Evolutionary conservation across 2,113 vertebrate genomes (phyloP).

Genomic region (Holacanthus passer): DNA sequence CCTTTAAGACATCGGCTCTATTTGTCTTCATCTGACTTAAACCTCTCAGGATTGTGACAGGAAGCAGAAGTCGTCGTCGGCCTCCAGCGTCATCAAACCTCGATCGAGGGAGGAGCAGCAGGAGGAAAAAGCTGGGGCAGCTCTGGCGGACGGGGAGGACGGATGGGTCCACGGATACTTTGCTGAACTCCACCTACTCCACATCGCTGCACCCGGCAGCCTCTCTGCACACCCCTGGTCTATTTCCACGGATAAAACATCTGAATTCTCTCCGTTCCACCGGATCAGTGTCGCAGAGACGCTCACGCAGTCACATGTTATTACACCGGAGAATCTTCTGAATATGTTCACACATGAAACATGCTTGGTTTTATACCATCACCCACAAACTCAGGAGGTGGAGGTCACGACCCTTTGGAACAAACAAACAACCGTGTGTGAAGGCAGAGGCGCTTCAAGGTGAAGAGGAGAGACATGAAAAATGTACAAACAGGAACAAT

Average conservation of each 20-base stretch:
- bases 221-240: conserved; percentile 18
- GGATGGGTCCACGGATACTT: background rate
- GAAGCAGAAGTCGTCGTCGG: background rate
- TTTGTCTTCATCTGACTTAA: conserved; percentile 25
- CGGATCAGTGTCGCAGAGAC: conserved; percentile 53
- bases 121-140: background rate
- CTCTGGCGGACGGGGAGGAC: conserved; percentile 17
- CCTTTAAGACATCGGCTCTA: background rate
- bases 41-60: background rate
- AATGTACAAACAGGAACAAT: too few relatives aligned
- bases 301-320: background rate
- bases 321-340: conserved; percentile 10
- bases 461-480: too few relatives aligned
- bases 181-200: conserved; percentile 25
- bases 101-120: conserved; percentile 6
- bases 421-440: background rate
- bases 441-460: too few relatives aligned
- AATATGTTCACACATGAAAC: conserved; percentile 36
- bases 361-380: conserved; percentile 15
- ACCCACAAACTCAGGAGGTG: conserved; percentile 13
- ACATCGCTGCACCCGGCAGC: conserved; percentile 13
- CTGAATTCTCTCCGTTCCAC: conserved; percentile 41
- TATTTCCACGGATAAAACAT: conserved; percentile 40
- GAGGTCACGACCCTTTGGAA: conserved; percentile 28
- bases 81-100: background rate